Percentiles rank a stretch among this genome's conserved stretches.
phyloP scores from a whole-genome alignment of 2,888 invertebrate species.

The Drosophila subquinaria region DNA sequence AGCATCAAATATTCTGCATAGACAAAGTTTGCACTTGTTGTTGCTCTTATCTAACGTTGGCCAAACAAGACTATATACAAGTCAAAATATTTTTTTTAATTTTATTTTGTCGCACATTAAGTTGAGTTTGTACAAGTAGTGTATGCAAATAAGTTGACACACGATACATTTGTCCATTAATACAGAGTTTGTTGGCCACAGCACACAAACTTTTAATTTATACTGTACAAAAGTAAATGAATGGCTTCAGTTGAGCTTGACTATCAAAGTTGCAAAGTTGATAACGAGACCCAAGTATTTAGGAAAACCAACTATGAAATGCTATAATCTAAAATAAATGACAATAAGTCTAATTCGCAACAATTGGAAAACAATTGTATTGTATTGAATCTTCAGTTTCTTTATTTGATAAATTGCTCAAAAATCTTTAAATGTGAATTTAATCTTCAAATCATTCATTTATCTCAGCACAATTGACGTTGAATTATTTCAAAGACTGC shows the following conservation, averaged over 20 bases:
- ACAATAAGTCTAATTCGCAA: background rate
- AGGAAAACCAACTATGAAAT: constrained; percentile 39
- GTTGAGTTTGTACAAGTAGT: constrained; percentile 33
- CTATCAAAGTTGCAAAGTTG: background rate
- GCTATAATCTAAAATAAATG: constrained; percentile 2
- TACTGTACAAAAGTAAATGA: constrained; percentile 52
- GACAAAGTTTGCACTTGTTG: constrained; percentile 38
- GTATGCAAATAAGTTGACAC: constrained; percentile 4
- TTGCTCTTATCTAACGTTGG: constrained; percentile 18
- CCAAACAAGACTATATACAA: constrained; percentile 9
- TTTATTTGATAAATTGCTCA: background rate
- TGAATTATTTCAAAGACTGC: background rate
- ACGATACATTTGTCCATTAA: constrained; percentile 19
- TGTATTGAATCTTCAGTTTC: background rate
- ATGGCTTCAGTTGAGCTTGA: constrained; percentile 44
- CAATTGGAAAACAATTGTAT: constrained; percentile 2
- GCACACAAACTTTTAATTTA: constrained; percentile 52
- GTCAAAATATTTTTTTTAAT: constrained; percentile 30
- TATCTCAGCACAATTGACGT: background rate
- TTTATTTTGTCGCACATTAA: constrained; percentile 44
- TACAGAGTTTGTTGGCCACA: constrained; percentile 1
- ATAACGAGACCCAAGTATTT: constrained; percentile 26
- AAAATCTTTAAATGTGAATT: background rate
- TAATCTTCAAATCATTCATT: background rate
- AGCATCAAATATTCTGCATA: constrained; percentile 22